Evolutionary conservation across 2,888 invertebrate species (phyloP).

Genomic region (Lagria hirta): DNA sequence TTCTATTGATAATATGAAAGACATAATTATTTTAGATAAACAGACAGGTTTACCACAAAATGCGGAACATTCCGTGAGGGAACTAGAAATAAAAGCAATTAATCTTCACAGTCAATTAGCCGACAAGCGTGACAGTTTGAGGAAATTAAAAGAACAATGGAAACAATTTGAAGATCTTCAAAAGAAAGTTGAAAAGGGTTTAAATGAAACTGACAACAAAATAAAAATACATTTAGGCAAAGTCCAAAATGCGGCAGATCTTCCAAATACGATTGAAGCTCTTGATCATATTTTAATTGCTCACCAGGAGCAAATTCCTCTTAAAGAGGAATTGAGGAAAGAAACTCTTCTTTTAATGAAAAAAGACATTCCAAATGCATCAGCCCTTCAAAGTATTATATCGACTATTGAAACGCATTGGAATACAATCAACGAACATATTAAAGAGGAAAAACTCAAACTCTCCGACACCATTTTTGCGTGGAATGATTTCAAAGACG

Average conservation of each 20-base stretch:
- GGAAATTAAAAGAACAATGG: conserved; percentile 75
- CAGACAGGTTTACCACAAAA: conserved; percentile 70
- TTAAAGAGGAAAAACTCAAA: conserved; percentile 73
- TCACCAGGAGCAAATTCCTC: conserved; percentile 62
- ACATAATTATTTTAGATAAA: conserved; percentile 69
- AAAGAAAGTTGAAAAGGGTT: conserved; percentile 66
- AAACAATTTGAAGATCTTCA: conserved; percentile 73
- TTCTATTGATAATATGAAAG: conserved; percentile 67
- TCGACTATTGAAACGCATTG: conserved; percentile 77
- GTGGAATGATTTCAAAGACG: conserved; percentile 74
- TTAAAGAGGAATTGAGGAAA: conserved; percentile 73
- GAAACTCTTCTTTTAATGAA: conserved; percentile 79
- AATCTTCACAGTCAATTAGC: conserved; percentile 67
- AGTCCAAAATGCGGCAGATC: conserved; percentile 55
- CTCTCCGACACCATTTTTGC: conserved; percentile 72
- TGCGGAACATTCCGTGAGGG: conserved; percentile 71
- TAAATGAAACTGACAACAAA: conserved; percentile 61
- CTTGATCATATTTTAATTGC: conserved; percentile 58
- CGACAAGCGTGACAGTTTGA: conserved; percentile 66
- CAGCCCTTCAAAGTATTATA: conserved; percentile 76
- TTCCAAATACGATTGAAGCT: conserved; percentile 56
- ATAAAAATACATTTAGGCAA: conserved; percentile 61
- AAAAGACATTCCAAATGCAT: conserved; percentile 78
- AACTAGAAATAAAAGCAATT: conserved; percentile 71
- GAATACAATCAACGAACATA: conserved; percentile 74